These are phyloP conservation scores for Thysanoteuthis rhombus DNA, from an alignment of 2,888 invertebrate genomes.

Conservation along the genomic window DNA sequence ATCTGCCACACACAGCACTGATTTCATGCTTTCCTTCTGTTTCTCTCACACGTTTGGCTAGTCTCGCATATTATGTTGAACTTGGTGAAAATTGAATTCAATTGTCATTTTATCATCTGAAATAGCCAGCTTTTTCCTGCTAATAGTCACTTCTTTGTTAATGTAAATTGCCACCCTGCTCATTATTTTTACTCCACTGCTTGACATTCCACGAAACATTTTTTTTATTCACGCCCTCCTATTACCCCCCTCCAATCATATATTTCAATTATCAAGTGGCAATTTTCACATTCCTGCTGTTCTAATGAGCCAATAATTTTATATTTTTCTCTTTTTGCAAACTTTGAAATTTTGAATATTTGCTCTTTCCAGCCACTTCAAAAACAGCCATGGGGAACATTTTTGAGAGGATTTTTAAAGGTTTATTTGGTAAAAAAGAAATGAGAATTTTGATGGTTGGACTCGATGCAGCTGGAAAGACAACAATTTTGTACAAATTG, in stretches of 20 bases:
- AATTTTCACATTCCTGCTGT: neutral
- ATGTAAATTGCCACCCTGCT: too few species aligned
- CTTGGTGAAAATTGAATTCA: too few species aligned
- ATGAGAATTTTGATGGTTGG: slow-evolving; percentile 99
- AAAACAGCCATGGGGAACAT: slow-evolving; percentile 89
- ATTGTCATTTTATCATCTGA: too few species aligned
- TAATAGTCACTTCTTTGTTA: too few species aligned
- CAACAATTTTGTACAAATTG: slow-evolving; percentile 99
- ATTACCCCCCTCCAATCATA: neutral
- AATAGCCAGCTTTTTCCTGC: too few species aligned
- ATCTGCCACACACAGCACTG: too few species aligned
- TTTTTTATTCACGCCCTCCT: neutral
- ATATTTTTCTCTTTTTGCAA: too few species aligned
- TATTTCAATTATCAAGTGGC: neutral
- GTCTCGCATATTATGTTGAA: too few species aligned
- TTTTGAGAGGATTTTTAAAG: slow-evolving; percentile 96
- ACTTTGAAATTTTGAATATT: neutral
- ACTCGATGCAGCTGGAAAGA: slow-evolving; percentile 99
- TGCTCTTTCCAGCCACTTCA: neutral
- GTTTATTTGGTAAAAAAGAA: slow-evolving; percentile 99
- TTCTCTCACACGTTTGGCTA: too few species aligned
- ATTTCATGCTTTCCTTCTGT: too few species aligned
- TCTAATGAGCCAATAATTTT: too few species aligned
- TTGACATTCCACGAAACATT: neutral
- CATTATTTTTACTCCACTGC: too few species aligned